Base-by-base conservation (phyloP, 2,888 invertebrate genomes). In the Cryptophagus acutangulus region DNA sequence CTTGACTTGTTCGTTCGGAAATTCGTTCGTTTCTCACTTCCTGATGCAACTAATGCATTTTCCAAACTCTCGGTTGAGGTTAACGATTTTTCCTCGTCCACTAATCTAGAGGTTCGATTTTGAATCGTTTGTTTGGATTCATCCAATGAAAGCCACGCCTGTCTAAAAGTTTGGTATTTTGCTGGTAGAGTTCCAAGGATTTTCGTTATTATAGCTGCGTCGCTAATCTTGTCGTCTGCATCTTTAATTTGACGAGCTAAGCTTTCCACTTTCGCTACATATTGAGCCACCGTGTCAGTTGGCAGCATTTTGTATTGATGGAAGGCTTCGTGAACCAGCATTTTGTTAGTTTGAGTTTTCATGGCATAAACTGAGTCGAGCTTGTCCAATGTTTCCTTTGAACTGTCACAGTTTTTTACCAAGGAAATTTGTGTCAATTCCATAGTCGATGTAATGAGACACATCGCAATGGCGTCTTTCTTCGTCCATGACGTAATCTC, bases 261-360 rank as follows among this genome's bases (percentile, higher is more conserved):
- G 31, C 56, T 59, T 39, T 52, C 53, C 1, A 61, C 44, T 38
- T 57, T 58, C 2, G 57, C 30, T 3, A 61, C 45, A 33, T 60
- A 58, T 30, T 59, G 52, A 1, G 54, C 53, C 1, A 61, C 46
- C 2, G 43, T 43, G 16, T 61, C 57, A 3, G 33, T 50, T 6
- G 28, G 30, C 13, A 16, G 29, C 49, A 54, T 55, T 37, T 47
- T 54, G 20, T 55, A 56, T 17, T 54, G 40, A 18, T 55, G 40
- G 25, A 57, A 55, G 12, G 28, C 20, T 36, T 55, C 51, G 6
- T 57, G 52, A 2, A 44, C 34, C 8, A 56, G n/a, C 53, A 57
- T 57, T 36, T 56, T 55, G 31, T 52, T 57, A 0, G 38, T 33
- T 40, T 51, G 52, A 1, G 48, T 41, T 34, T 52, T 54, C 15